Percentiles rank a stretch among this genome's conserved stretches.
Evolutionary conservation across 2,113 vertebrate genomes (phyloP).

Genomic region (Oriolus oriolus): DNA sequence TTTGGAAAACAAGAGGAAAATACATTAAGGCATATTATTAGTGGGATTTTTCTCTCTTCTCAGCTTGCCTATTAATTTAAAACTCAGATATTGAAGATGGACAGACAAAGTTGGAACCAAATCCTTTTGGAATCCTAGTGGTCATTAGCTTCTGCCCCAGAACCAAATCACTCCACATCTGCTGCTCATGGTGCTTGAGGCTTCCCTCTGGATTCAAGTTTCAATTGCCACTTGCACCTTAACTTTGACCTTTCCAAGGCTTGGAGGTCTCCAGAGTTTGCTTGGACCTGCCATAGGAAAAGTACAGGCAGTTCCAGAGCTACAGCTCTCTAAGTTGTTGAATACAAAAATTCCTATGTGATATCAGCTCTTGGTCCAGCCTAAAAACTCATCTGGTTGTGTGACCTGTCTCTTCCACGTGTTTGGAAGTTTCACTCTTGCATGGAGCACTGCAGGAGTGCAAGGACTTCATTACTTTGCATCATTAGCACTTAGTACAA

Average conservation of each 20-base stretch:
- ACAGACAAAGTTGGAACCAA: neutral
- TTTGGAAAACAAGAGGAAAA: constrained; percentile 47
- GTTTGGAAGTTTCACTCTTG: neutral
- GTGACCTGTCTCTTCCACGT: accelerated
- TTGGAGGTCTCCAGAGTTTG: neutral
- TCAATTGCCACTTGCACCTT: neutral
- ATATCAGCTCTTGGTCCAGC: neutral
- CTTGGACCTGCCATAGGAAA: neutral
- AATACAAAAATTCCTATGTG: neutral
- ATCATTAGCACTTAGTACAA: neutral
- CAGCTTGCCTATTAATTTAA: neutral
- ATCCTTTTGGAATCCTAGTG: neutral
- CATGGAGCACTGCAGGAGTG: accelerated
- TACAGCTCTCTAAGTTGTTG: neutral
- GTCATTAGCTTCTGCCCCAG: neutral
- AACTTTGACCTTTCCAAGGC: neutral
- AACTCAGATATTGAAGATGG: neutral
- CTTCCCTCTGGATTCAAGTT: neutral
- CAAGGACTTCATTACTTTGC: neutral
- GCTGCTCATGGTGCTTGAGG: neutral
- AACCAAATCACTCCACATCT: neutral
- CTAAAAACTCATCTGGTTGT: neutral
- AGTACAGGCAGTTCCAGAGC: neutral
- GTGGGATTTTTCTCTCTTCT: neutral
- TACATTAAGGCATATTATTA: neutral